phyloP scores from a whole-genome alignment of 2,113 vertebrate species.

The Lophotis ruficrista region DNA sequence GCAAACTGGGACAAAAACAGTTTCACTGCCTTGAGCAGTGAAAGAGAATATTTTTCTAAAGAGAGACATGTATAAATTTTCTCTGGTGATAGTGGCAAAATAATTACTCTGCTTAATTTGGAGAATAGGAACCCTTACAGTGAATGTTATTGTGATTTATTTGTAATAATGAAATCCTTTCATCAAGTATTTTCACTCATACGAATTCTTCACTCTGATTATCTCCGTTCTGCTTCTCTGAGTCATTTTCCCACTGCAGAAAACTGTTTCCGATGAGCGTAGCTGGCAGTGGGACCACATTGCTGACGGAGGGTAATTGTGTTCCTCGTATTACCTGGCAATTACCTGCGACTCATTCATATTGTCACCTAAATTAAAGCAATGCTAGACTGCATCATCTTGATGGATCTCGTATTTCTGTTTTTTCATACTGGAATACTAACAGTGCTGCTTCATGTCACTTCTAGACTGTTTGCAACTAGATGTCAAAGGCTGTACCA shows the following conservation, averaged over 20 bases:
- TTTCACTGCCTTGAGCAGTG: neutral
- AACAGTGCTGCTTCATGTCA: neutral
- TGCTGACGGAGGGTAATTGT: neutral
- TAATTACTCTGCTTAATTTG: neutral
- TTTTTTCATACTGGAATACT: neutral
- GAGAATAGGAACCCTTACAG: neutral
- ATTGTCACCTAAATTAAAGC: constrained; percentile 5
- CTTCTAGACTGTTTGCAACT: neutral
- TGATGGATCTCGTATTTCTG: neutral
- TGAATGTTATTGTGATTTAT: neutral
- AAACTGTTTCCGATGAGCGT: neutral
- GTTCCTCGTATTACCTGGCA: constrained; percentile 20
- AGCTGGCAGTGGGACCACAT: neutral
- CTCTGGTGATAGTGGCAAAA: neutral
- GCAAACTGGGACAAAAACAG: neutral
- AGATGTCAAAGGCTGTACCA: neutral
- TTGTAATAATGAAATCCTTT: neutral
- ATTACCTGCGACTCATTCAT: constrained; percentile 26
- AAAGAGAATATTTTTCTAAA: neutral
- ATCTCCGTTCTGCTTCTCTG: neutral
- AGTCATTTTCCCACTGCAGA: neutral
- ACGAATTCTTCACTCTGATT: neutral
- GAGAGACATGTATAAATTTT: neutral
- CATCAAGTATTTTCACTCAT: neutral
- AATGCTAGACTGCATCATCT: neutral